These are phyloP conservation scores for Piprites chloris DNA, from an alignment of 2,113 vertebrate genomes.

Conservation along the genomic window DNA sequence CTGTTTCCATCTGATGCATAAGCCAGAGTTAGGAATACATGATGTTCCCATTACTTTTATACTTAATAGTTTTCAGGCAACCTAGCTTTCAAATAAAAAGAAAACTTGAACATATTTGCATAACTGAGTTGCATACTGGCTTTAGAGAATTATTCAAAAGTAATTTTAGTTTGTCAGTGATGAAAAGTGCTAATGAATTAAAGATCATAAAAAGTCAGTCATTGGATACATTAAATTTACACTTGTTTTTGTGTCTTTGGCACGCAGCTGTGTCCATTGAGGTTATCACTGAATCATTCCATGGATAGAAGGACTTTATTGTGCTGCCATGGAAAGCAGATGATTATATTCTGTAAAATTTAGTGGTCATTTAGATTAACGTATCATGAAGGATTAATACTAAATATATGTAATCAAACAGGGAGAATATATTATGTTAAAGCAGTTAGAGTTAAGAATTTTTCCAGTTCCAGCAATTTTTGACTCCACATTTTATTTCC, in stretches of 20 bases:
- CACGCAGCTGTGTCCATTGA: neutral
- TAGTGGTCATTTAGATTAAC: neutral
- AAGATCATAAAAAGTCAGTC: neutral
- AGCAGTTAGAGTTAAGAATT: neutral
- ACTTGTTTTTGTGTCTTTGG: neutral
- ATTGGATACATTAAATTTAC: neutral
- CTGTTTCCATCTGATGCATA: neutral
- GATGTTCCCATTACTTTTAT: neutral
- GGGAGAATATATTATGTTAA: neutral
- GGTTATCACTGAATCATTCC: neutral
- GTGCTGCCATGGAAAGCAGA: neutral
- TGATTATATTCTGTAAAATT: neutral
- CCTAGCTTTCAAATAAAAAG: neutral
- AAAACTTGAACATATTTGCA: neutral
- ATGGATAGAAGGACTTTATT: neutral
- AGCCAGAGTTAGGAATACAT: neutral
- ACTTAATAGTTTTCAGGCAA: neutral
- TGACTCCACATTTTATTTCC: neutral
- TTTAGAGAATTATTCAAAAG: neutral
- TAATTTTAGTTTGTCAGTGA: neutral
- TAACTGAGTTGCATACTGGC: neutral
- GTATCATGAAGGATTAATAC: neutral
- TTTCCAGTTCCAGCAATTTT: neutral
- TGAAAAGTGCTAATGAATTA: neutral
- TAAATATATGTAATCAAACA: neutral